Conservation (phyloP, 2,797 vertebrate genomes). For the Telmatherina bonti region DNA sequence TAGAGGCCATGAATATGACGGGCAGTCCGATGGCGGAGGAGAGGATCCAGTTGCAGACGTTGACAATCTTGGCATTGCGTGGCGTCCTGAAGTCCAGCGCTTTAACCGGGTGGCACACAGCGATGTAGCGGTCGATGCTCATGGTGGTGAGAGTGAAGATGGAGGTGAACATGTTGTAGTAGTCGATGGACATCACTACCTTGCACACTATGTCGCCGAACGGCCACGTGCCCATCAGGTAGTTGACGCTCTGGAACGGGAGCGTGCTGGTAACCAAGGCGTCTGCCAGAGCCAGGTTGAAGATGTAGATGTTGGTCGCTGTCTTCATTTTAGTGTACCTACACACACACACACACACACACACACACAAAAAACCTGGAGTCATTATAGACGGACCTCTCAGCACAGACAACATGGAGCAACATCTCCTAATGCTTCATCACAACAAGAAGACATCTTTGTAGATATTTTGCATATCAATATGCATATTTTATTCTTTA, state of each 20-base stretch:
- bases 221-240: conserved; percentile 97
- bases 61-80: conserved; percentile 98
- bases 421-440: not conserved
- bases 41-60: conserved; percentile 98
- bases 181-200: conserved; percentile 97
- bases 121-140: conserved; percentile 98
- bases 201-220: conserved; percentile 96
- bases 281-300: conserved; percentile 97
- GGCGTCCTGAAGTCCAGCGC: conserved; percentile 97
- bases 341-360: too few species aligned
- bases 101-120: conserved; percentile 97
- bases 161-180: conserved; percentile 99
- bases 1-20: conserved; percentile 96
- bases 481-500: not conserved
- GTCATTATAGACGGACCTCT: not conserved
- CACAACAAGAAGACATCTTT: not conserved
- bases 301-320: conserved; percentile 99
- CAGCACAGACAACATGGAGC: not conserved
- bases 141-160: conserved; percentile 99
- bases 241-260: conserved; percentile 99
- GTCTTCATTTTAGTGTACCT: conserved; percentile 99
- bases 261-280: conserved; percentile 96
- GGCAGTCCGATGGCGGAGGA: conserved; percentile 98
- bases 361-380: conserved; percentile 22
- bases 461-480: not conserved